Evolutionary conservation across 2,888 invertebrate species (phyloP).

Genomic region (Sisyra terminalis): DNA sequence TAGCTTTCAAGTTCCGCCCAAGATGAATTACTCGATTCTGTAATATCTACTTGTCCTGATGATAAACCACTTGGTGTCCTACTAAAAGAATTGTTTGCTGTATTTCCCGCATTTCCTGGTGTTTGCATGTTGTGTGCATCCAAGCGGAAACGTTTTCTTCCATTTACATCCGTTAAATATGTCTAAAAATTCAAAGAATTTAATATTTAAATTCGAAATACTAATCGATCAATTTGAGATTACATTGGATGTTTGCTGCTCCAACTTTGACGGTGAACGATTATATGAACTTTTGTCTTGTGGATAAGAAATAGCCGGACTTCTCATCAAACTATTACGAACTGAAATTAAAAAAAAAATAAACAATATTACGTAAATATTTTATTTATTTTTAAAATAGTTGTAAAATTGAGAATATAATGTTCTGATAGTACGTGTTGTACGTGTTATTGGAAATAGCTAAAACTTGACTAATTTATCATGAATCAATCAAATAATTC

Average conservation of each 20-base stretch:
- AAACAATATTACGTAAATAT: too few species aligned
- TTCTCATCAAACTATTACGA: slow-evolving; percentile 1
- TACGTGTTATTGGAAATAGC: too few species aligned
- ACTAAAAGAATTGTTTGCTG: slow-evolving; percentile 12
- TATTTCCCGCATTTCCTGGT: slow-evolving; percentile 14
- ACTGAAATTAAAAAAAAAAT: too few species aligned
- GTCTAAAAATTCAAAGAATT: neutral
- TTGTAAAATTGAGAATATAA: too few species aligned
- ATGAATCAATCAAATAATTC: too few species aligned
- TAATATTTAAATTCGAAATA: neutral
- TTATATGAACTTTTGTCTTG: slow-evolving; percentile 3
- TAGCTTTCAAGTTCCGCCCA: slow-evolving; percentile 85
- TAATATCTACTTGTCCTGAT: slow-evolving; percentile 18
- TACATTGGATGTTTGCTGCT: neutral
- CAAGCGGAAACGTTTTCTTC: slow-evolving; percentile 31
- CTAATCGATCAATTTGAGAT: neutral
- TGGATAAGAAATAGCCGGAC: slow-evolving; percentile 5
- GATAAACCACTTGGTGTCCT: neutral
- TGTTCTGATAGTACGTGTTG: too few species aligned
- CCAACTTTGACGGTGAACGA: neutral
- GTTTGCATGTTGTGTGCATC: slow-evolving; percentile 17
- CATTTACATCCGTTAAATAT: slow-evolving; percentile 11
- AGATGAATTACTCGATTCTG: slow-evolving; percentile 65
- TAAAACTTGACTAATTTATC: too few species aligned
- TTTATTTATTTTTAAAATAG: too few species aligned